Conservation (phyloP, 2,888 invertebrate species). For the Hermaeophaga mercurialis region DNA sequence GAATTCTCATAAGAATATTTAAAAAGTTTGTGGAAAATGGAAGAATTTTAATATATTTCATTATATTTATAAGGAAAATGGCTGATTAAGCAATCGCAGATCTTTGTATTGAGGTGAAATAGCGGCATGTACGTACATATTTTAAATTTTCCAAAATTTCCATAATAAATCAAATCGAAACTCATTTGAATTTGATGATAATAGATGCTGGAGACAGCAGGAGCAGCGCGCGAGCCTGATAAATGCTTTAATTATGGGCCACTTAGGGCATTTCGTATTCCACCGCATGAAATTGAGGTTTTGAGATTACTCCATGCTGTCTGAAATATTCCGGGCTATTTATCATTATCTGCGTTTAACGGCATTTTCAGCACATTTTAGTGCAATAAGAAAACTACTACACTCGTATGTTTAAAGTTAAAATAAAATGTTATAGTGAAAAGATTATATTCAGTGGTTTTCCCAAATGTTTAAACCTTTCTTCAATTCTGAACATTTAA, state of each 20-base stretch:
- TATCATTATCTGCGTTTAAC: conserved; percentile 3
- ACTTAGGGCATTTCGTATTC: conserved; percentile 12
- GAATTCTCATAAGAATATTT: no score
- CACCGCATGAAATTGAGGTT: conserved; percentile 1
- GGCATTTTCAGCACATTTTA: neutral
- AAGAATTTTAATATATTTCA: no score
- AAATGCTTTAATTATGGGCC: conserved; percentile 13
- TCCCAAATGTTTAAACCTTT: no score
- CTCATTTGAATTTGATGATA: neutral
- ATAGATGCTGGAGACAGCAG: neutral
- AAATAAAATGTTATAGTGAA: no score
- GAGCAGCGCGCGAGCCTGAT: neutral
- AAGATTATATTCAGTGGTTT: no score
- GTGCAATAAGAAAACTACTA: neutral
- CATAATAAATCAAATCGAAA: neutral
- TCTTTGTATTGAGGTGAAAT: no score
- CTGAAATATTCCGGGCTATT: conserved; percentile 1
- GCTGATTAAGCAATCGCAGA: no score
- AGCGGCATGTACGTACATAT: no score
- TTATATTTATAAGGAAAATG: no score
- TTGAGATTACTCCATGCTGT: neutral
- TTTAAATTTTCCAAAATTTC: neutral
- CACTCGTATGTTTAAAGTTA: no score
- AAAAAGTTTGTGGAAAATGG: no score
- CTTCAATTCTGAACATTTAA: no score